Percentiles rank a stretch among this genome's conserved stretches.
Conservation (phyloP, 2,888 invertebrate genomes). For the Cephus nigrinus region DNA sequence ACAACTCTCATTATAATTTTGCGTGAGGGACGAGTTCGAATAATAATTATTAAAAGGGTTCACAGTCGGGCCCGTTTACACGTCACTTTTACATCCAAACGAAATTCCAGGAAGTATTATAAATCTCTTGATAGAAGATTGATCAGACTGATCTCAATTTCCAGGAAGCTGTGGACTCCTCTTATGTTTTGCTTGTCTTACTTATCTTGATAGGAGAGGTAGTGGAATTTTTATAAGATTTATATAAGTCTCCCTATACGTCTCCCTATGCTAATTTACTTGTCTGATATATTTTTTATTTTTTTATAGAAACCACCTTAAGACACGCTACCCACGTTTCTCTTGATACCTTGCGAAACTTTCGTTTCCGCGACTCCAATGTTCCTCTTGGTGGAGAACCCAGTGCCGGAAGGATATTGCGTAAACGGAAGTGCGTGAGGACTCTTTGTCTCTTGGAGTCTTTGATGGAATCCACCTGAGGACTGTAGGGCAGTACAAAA, state of each 20-base stretch:
- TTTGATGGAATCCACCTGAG: conserved; percentile 56
- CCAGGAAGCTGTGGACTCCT: neutral
- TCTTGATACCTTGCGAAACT: neutral
- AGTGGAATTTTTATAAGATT: neutral
- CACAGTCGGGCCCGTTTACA: neutral
- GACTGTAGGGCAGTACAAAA: conserved; percentile 36
- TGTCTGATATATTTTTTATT: neutral
- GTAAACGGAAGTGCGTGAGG: conserved; percentile 59
- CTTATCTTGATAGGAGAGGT: neutral
- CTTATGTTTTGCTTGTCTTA: neutral
- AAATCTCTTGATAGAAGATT: neutral
- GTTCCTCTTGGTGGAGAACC: neutral
- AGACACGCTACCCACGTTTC: neutral
- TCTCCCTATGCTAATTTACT: neutral
- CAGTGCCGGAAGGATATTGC: conserved; percentile 61
- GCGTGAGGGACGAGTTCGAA: conserved; percentile 14
- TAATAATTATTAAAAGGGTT: neutral
- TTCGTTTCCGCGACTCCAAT: neutral
- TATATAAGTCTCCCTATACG: neutral
- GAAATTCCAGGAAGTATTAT: neutral
- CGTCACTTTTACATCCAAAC: neutral
- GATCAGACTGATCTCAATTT: neutral
- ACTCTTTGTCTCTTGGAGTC: conserved; percentile 47
- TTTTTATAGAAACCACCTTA: neutral
- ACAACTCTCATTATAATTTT: conserved; percentile 20